Evolutionary conservation across 1,140 invertebrate species (phyloP), one percentile per base, ranked within the genome.

Genomic region (Trachymyrmex cornetzi): DNA sequence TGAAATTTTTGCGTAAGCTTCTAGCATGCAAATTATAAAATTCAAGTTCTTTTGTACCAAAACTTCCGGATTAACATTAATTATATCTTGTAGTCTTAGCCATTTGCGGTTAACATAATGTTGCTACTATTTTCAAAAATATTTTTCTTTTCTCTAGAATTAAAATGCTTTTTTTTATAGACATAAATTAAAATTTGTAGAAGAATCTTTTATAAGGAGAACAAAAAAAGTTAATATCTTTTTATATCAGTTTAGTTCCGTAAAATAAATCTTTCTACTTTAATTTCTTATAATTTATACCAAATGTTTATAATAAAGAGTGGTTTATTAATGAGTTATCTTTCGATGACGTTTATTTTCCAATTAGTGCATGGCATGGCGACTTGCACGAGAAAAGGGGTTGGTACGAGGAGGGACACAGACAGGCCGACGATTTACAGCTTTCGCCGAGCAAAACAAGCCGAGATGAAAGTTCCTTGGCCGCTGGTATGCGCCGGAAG

Each of bases 401-500:
- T 48, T 24, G 74, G 24, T 57, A 38, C 34, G 48, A 53, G 14
- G n/a, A 63, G 48, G 6, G 44, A 30, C 50, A 14, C 38, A 77
- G 61, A 87, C 48, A 22, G n/a, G 69, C 50, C 74, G 88, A 90
- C 82, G 89, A 91, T 89, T 90, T 89, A 66, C 75, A 91, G 67
- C 19, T 38, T 22, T 48, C 27, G 63, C 64, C 69, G 88, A 85
- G 55, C 81, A 89, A 92, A 92, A 90, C 90, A 92, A 86, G 22
- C 55, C 12, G 59, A 50, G 71, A 87, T 61, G 27, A 63, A 88
- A 92, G 90, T 92, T 93, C 86, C 86, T 93, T 92, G 92, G 88
- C 88, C 86, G 84, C 81, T 75, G 85, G 91, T 93, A 89, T 84
- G 79, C 89, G 75, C 84, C 80, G 86, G 92, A 92, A 92, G 91